phyloP scores from a whole-genome alignment of 2,113 vertebrate genomes.

The Thomomys bottae region DNA sequence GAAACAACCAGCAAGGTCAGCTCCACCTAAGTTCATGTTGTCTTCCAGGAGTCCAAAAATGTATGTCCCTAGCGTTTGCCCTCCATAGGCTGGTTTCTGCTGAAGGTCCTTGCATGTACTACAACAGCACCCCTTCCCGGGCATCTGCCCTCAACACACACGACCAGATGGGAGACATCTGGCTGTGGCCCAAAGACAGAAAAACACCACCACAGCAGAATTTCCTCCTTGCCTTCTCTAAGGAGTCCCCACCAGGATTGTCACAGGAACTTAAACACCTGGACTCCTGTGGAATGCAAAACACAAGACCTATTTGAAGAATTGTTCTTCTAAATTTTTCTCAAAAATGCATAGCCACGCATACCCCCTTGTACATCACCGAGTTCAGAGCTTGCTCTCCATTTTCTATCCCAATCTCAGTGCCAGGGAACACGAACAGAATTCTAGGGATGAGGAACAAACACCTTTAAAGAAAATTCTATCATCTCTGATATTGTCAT shows the following conservation, averaged over 20 bases:
- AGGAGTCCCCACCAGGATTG: background rate
- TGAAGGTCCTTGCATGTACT: background rate
- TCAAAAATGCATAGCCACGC: background rate
- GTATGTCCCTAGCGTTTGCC: background rate
- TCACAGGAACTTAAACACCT: background rate
- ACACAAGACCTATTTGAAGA: background rate
- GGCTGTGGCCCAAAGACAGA: background rate
- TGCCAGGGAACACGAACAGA: background rate
- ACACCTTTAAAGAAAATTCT: background rate
- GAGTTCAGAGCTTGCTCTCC: background rate
- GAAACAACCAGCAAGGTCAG: background rate
- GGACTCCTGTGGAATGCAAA: background rate
- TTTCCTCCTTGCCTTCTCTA: background rate
- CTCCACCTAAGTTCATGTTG: background rate
- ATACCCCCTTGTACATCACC: background rate
- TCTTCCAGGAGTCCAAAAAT: background rate
- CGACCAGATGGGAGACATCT: background rate
- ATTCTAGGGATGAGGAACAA: background rate
- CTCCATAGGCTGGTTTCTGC: background rate
- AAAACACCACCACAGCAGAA: background rate
- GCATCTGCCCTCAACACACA: background rate
- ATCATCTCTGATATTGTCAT: background rate
- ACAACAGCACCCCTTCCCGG: accelerated
- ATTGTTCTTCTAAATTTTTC: background rate
- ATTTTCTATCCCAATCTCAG: background rate